phyloP scores from a whole-genome alignment of 2,797 vertebrate species.

The Pseudochirops cupreus region DNA sequence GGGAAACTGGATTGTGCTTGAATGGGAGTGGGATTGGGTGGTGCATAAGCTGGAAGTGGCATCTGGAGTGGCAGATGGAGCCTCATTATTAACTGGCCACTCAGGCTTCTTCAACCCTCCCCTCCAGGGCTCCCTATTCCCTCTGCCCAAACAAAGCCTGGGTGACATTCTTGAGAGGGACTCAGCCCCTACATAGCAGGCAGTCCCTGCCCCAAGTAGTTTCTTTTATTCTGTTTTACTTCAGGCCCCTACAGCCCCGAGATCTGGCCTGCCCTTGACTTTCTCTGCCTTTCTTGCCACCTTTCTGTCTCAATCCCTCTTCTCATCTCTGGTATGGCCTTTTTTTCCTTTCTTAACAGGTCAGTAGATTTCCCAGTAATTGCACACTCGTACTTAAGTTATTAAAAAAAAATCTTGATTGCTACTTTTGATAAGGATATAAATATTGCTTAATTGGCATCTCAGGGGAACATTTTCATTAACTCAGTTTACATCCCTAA shows the following conservation, averaged over 20 bases:
- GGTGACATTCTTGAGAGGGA: conserved; percentile 23
- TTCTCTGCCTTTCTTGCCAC: conserved; percentile 60
- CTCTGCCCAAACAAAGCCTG: background rate
- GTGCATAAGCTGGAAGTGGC: background rate
- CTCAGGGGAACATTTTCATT: conserved; percentile 81
- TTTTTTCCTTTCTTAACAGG: conserved; percentile 73
- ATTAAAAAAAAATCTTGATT: conserved; percentile 84
- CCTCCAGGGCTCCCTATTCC: background rate
- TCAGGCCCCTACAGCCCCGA: background rate
- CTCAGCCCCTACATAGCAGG: background rate
- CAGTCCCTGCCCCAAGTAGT: background rate
- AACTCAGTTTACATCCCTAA: conserved; percentile 79
- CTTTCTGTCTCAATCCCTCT: background rate
- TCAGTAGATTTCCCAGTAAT: conserved; percentile 80
- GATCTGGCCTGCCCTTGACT: conserved; percentile 35
- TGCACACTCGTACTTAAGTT: conserved; percentile 81
- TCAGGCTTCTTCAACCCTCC: background rate
- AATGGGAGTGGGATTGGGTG: background rate
- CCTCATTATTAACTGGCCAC: conserved; percentile 34
- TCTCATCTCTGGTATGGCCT: conserved; percentile 64
- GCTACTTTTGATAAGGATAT: conserved; percentile 83
- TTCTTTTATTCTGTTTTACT: background rate
- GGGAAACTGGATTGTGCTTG: background rate
- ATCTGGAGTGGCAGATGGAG: conserved; percentile 21
- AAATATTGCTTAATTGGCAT: conserved; percentile 79